These are phyloP conservation scores for Drosophila barbarae DNA, from an alignment of 2,888 invertebrate genomes.

Conservation along the genomic window DNA sequence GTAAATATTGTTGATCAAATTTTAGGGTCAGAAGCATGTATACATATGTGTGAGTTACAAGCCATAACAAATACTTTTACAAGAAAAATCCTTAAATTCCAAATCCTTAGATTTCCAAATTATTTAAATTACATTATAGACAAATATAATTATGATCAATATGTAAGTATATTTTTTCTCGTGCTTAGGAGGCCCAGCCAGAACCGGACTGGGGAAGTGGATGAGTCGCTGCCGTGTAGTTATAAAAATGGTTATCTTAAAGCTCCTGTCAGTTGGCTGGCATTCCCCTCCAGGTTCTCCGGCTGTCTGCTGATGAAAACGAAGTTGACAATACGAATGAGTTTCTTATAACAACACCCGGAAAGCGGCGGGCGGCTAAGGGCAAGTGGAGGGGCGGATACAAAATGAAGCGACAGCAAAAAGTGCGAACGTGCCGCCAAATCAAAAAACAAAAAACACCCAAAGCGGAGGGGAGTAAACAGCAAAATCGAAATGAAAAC, in stretches of 20 bases:
- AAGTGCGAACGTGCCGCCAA: slow-evolving; percentile 66
- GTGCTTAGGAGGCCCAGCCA: slow-evolving; percentile 15
- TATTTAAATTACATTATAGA: not conserved
- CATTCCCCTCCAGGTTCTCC: slow-evolving; percentile 20
- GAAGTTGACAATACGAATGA: slow-evolving; percentile 73
- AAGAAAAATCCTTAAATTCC: too few species aligned
- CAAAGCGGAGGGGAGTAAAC: not conserved
- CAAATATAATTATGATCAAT: not conserved
- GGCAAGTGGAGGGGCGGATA: slow-evolving; percentile 47
- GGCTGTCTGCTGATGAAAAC: slow-evolving; percentile 68
- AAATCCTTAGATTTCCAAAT: not conserved
- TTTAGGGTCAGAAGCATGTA: too few species aligned
- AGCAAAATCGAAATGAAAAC: slow-evolving; percentile 22
- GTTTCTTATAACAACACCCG: slow-evolving; percentile 66
- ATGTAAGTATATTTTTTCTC: not conserved
- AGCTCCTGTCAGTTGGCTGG: slow-evolving; percentile 63
- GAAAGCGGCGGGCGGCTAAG: slow-evolving; percentile 21
- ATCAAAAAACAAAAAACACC: slow-evolving; percentile 1
- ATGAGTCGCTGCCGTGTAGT: slow-evolving; percentile 62
- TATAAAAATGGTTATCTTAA: slow-evolving; percentile 70
- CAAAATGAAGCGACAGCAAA: slow-evolving; percentile 74
- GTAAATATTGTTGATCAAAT: not conserved
- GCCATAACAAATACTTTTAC: too few species aligned
- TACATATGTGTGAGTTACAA: too few species aligned
- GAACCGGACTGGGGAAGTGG: not conserved